Evolutionary conservation across 2,888 invertebrate genomes (phyloP), one percentile per base, ranked within the genome.

Genomic region (Pyrgus malvae): DNA sequence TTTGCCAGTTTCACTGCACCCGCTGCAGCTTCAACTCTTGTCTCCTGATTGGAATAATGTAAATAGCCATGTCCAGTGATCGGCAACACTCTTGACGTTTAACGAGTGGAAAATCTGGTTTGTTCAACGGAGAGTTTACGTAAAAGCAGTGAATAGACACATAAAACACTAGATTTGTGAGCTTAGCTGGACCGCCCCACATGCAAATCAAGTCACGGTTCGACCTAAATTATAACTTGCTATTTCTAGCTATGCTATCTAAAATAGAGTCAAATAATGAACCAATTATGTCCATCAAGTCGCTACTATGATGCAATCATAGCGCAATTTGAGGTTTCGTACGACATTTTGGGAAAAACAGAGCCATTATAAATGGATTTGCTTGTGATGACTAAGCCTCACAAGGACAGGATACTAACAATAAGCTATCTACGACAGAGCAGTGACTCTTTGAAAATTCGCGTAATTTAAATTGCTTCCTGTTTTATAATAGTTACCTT

Each of bases 141-240:
- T 77, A 74, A 78, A 79, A 76, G 67, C 71, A 67, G 67, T 76
- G 72, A 80, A 77, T 78, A 78, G 74, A 71, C 65, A 72, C 72
- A 80, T 77, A 78, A 77, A 81, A 71, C 72, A 79, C 67, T 73
- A 63, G 57, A 72, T 70, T 76, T 72, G 74, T 66, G 65, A 74
- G 72, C 63, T 66, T 69, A 70, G 72, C 64, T 67, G 64, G 72
- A 70, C 72, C 72, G 78, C 76, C 80, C 79, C 76, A 80, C 80
- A 86, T 83, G 83, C 83, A 85, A 85, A 86, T 84, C 80, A 74
- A 85, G 85, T 86, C 87, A 87, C 85, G 82, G 78, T 68, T 69
- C 76, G 76, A 80, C 82, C 85, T 82, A 78, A 84, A 86, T 84
- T 79, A 80, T 78, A 68, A 70, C 60, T 69, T 66, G 70, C 69